Evolutionary conservation across 2,113 vertebrate genomes (phyloP).

Genomic region (Podilymbus podiceps): DNA sequence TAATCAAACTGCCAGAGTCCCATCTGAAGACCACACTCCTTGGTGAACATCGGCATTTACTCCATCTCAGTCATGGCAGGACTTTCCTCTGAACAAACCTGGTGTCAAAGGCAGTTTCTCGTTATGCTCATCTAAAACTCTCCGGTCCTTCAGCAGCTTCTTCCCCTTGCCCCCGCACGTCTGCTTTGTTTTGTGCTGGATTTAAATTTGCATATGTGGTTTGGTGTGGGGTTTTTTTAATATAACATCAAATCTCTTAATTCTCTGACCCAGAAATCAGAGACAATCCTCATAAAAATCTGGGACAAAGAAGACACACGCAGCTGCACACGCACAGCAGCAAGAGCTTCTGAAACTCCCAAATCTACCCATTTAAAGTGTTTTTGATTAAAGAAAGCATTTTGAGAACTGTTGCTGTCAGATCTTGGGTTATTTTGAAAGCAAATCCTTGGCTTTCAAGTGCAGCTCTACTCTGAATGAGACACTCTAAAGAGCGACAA

Average conservation of each 20-base stretch:
- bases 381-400: constrained; percentile 47
- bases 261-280: constrained; percentile 70
- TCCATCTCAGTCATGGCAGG: not conserved
- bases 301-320: constrained; percentile 28
- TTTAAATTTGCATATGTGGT: constrained; percentile 36
- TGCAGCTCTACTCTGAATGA: not conserved
- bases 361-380: constrained; percentile 49
- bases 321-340: not conserved
- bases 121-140: not conserved
- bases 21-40: not conserved
- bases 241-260: constrained; percentile 70
- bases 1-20: not conserved
- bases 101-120: not conserved
- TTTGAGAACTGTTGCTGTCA: constrained; percentile 8
- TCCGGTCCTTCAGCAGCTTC: not conserved
- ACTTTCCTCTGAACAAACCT: not conserved
- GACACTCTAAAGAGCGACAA: not conserved
- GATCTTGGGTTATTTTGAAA: constrained; percentile 20
- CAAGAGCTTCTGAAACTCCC: not conserved
- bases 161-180: not conserved
- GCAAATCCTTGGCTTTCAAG: not conserved
- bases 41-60: fast-evolving
- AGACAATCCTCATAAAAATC: constrained; percentile 68
- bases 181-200: constrained; percentile 32
- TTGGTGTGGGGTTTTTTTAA: constrained; percentile 19